Evolutionary conservation across 2,888 invertebrate species (phyloP).

Genomic region (Ypsolopha sequella): DNA sequence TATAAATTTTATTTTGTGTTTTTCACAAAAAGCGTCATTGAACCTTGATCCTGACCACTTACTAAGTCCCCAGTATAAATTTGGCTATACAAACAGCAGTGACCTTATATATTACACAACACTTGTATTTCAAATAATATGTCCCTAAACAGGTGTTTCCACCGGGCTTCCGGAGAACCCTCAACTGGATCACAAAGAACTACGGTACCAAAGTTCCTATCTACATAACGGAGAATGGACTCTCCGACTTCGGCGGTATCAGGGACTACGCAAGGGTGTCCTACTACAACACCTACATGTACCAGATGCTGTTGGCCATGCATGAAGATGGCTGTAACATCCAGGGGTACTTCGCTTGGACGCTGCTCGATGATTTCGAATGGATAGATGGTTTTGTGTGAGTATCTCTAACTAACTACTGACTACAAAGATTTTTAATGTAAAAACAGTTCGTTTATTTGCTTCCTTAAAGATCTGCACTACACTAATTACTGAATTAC

Average conservation of each 20-base stretch:
- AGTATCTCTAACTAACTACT: constrained; percentile 21
- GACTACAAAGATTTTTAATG: neutral
- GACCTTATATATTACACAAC: too few species aligned
- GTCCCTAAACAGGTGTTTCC: constrained; percentile 63
- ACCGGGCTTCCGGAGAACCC: constrained; percentile 71
- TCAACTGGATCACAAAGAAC: constrained; percentile 73
- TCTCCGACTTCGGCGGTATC: constrained; percentile 56
- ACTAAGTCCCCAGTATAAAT: too few species aligned
- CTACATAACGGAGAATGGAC: constrained; percentile 72
- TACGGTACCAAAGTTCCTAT: constrained; percentile 70
- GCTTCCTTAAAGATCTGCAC: too few species aligned
- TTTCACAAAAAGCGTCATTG: too few species aligned
- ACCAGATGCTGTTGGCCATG: constrained; percentile 45
- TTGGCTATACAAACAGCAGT: too few species aligned
- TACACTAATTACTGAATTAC: too few species aligned
- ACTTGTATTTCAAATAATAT: neutral
- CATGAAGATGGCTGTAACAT: constrained; percentile 52
- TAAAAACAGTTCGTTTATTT: too few species aligned
- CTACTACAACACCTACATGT: constrained; percentile 61
- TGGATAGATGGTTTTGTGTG: constrained; percentile 66
- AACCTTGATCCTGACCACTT: too few species aligned
- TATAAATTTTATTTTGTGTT: too few species aligned
- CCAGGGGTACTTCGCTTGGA: constrained; percentile 71
- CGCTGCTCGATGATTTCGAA: constrained; percentile 74
- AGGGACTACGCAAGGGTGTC: constrained; percentile 57